Percentiles rank a stretch among this genome's conserved stretches.
These are phyloP conservation scores for Eremophila alpestris DNA, from an alignment of 2,797 vertebrate species.

Conservation along the genomic window DNA sequence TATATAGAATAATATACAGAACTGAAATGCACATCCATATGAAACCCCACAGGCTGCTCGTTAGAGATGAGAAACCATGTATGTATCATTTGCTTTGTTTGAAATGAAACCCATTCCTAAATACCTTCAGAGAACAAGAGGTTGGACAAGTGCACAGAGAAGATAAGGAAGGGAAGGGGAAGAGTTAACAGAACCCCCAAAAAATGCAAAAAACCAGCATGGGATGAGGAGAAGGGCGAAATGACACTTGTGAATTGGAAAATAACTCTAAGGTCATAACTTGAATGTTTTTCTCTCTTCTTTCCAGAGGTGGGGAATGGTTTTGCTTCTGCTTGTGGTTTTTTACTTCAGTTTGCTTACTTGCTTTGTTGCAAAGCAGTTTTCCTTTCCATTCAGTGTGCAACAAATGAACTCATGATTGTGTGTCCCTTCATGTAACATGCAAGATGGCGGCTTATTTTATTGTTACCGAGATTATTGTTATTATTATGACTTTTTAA, in stretches of 20 bases:
- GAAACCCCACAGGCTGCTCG: slow-evolving; percentile 75
- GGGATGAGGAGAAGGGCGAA: slow-evolving; percentile 47
- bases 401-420: slow-evolving; percentile 60
- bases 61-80: slow-evolving; percentile 72
- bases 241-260: slow-evolving; percentile 47
- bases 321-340: slow-evolving; percentile 65
- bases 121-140: slow-evolving; percentile 64
- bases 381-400: slow-evolving; percentile 72
- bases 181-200: slow-evolving; percentile 41
- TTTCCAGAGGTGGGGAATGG: slow-evolving; percentile 60
- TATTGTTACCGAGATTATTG: slow-evolving; percentile 38
- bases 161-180: slow-evolving; percentile 34
- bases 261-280: slow-evolving; percentile 60
- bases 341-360: slow-evolving; percentile 60
- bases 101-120: slow-evolving; percentile 58
- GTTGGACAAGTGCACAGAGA: slow-evolving; percentile 51
- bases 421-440: slow-evolving; percentile 48
- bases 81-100: slow-evolving; percentile 42
- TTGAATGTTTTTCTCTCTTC: slow-evolving; percentile 64
- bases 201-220: slow-evolving; percentile 51
- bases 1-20: slow-evolving; percentile 80
- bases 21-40: slow-evolving; percentile 81
- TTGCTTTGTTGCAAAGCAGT: slow-evolving; percentile 73
- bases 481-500: slow-evolving; percentile 5
- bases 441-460: slow-evolving; percentile 53